phyloP scores from a whole-genome alignment of 2,888 invertebrate genomes.

The Parnassius smintheus region DNA sequence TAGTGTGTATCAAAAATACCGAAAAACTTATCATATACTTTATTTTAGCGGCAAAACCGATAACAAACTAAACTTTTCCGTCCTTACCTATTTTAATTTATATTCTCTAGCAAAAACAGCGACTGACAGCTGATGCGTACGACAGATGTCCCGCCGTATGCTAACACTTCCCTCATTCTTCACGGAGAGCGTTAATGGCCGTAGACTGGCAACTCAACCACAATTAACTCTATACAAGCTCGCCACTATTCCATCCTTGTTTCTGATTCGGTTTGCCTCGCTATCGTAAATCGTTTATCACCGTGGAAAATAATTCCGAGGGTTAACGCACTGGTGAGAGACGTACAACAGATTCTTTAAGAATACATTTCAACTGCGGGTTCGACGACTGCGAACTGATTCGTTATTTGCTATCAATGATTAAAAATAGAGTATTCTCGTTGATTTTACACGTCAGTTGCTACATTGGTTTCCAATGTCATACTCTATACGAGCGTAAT shows the following conservation, averaged over 20 bases:
- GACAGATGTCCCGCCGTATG: conserved; percentile 57
- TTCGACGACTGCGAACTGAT: conserved; percentile 18
- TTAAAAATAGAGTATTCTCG: conserved; percentile 1
- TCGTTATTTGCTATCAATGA: conserved; percentile 6
- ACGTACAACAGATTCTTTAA: conserved; percentile 53
- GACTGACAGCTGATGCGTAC: conserved; percentile 40
- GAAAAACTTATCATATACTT: too few relatives aligned
- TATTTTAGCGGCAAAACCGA: too few relatives aligned
- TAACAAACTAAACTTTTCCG: too few relatives aligned
- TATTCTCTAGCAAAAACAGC: not conserved
- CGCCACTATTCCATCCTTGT: conserved; percentile 59
- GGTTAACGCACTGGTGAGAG: conserved; percentile 63
- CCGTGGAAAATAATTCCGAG: conserved; percentile 49
- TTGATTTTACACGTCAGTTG: not conserved
- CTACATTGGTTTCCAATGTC: not conserved
- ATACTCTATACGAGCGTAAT: too few relatives aligned
- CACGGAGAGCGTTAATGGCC: conserved; percentile 56
- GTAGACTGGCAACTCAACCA: conserved; percentile 48
- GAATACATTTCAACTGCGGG: conserved; percentile 21
- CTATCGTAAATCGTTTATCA: conserved; percentile 73
- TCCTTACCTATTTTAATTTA: too few relatives aligned
- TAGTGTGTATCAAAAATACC: too few relatives aligned
- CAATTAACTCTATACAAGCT: conserved; percentile 57
- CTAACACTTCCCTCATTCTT: conserved; percentile 45
- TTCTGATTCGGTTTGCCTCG: conserved; percentile 66